These are phyloP conservation scores for Rhopalosiphum nymphaeae DNA, from an alignment of 2,888 invertebrate species.

Conservation along the genomic window DNA sequence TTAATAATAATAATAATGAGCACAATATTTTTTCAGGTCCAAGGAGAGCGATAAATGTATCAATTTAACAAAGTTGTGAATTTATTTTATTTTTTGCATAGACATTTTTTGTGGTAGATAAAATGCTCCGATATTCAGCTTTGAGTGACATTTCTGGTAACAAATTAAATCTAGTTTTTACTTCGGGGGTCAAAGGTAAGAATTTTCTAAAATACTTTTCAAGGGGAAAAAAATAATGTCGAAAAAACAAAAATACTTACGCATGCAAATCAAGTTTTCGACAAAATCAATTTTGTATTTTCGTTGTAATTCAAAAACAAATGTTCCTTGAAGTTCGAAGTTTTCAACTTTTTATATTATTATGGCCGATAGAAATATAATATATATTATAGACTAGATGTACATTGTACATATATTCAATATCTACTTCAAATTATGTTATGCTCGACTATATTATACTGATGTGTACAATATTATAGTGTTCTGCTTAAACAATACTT, in stretches of 20 bases:
- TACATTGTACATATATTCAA: no score
- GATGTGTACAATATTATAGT: background rate
- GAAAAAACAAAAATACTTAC: background rate
- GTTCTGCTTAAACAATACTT: background rate
- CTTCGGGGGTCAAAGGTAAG: background rate
- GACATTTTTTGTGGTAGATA: background rate
- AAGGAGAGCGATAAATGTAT: background rate
- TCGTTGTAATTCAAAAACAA: background rate
- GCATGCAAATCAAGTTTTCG: background rate
- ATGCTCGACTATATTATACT: background rate
- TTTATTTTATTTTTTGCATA: background rate
- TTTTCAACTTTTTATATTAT: background rate
- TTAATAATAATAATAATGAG: background rate
- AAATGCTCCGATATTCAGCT: background rate
- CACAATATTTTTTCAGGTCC: background rate
- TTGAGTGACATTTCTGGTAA: background rate
- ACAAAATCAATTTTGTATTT: background rate
- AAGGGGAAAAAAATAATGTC: background rate
- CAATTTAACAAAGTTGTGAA: background rate
- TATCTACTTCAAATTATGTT: background rate
- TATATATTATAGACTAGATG: background rate
- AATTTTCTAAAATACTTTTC: background rate
- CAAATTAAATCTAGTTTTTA: background rate
- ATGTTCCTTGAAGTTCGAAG: background rate
- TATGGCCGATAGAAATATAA: background rate